Conservation (phyloP, 2,888 invertebrate species). For the Candidula unifasciata region DNA sequence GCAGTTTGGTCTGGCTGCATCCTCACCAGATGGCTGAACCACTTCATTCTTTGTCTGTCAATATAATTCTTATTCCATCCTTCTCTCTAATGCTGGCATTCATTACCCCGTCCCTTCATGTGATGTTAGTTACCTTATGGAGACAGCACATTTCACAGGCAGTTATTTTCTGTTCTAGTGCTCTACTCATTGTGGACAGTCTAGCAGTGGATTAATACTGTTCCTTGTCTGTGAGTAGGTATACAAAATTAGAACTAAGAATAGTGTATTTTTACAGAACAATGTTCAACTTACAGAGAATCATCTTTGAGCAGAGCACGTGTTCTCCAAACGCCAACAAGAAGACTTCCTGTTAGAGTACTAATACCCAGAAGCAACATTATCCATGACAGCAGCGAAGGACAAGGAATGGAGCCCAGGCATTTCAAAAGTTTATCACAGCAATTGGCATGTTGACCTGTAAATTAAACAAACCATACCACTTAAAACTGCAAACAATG, state of each 20-base stretch:
- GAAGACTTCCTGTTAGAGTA: conserved; percentile 67
- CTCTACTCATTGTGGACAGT: no score
- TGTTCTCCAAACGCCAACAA: conserved; percentile 68
- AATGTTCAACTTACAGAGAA: conserved; percentile 61
- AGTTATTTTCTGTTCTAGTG: no score
- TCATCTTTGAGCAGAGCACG: conserved; percentile 64
- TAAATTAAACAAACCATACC: conserved; percentile 28
- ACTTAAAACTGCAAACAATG: background rate
- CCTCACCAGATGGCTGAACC: no score
- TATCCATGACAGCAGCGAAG: conserved; percentile 72
- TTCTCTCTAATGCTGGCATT: no score
- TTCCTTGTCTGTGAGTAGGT: background rate
- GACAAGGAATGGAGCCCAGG: conserved; percentile 71
- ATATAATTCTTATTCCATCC: no score
- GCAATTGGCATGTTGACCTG: conserved; percentile 69
- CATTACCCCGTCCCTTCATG: no score
- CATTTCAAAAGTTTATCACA: conserved; percentile 68
- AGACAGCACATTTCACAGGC: no score
- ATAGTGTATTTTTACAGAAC: background rate
- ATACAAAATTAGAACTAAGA: background rate
- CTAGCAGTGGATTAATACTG: background rate
- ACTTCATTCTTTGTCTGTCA: no score
- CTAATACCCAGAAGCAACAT: conserved; percentile 69
- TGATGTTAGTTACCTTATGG: no score
- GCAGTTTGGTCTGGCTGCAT: no score